Evolutionary conservation across 2,797 vertebrate species (phyloP), one percentile per base, ranked within the genome.

Genomic region (Paedocypris micromegethes): DNA sequence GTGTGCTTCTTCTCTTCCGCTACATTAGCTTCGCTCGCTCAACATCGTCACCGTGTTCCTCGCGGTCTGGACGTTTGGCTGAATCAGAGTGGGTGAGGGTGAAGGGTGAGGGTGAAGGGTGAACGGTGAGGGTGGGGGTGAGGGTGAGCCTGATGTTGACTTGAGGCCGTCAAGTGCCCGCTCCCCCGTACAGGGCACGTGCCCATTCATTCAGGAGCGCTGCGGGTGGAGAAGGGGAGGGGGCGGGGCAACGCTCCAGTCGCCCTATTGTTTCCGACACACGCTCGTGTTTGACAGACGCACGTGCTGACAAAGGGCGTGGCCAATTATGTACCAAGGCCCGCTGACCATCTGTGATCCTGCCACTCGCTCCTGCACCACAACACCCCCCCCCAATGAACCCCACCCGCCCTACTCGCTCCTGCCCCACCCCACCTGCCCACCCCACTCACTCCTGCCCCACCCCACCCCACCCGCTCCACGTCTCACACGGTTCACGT

Each of bases 311-410:
- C 85, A 87, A 87, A 82, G 86, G 80, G 71, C 80, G 68, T 56
- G 86, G 86, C 85, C 82, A 86, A 86, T 90, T 88, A 84, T 89
- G 84, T 83, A 81, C 41, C 9, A 64, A 8, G 82, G 50, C 80
- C 75, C 72, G 70, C 78, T 88, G 86, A 89, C 90, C 91, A 91
- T 91, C 90, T 92, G 91, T 88, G 88, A 84, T 86, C 82, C 73
- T 68, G 82, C 84, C 84, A 80, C 84, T 86, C 83, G 88, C 88
- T 87, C 82, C 8, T 58, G 58, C 69, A 68, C 77, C 23, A 23
- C 75, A 74, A 63, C 77, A 61, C 66, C 68, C 57, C 5, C 7
- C 63, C 7, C 23, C 23, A 23, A 23, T 23, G 23, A 23, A 23
- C 23, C 23, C 23, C 23, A 23, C 23, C 23, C 23, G 23, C 23